Conservation (phyloP, 2,113 vertebrate genomes). For the Myotis yumanensis region DNA sequence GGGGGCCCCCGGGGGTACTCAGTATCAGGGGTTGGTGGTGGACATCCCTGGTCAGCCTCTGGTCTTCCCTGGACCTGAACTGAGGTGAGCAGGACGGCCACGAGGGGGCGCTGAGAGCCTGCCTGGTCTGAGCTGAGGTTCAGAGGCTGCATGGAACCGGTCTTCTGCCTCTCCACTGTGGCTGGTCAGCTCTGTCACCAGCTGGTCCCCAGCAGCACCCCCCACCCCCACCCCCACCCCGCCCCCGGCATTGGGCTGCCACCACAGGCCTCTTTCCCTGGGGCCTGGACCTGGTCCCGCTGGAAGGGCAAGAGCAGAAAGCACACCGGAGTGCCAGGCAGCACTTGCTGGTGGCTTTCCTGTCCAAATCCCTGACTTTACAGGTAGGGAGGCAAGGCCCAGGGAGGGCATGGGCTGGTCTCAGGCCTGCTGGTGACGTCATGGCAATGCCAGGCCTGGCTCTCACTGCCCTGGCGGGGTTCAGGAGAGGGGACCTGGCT, state of each 20-base stretch:
- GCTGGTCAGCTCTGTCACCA: neutral
- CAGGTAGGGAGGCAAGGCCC: neutral
- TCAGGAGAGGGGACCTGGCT: neutral
- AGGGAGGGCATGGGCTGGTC: neutral
- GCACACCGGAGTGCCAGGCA: neutral
- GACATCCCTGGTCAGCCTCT: neutral
- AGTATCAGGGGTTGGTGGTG: neutral
- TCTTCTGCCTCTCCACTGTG: neutral
- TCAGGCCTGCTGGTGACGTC: neutral
- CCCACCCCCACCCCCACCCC: no score
- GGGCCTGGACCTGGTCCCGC: neutral
- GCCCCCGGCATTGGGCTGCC: neutral
- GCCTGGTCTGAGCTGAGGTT: fast-evolving
- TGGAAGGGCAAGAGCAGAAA: neutral
- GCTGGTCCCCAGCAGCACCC: neutral
- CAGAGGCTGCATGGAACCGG: fast-evolving
- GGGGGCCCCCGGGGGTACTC: fast-evolving
- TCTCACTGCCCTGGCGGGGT: neutral
- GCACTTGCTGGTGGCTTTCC: neutral
- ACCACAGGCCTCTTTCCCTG: neutral
- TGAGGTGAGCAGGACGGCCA: neutral
- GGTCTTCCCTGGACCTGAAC: neutral
- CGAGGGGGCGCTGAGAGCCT: neutral
- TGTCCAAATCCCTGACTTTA: neutral
- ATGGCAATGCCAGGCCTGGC: neutral